A percentile compares a stretch with the other conserved stretches of the same genome.
These are phyloP conservation scores for Cataglyphis albicans DNA, from an alignment of 2,888 invertebrate species.

Conservation along the genomic window DNA sequence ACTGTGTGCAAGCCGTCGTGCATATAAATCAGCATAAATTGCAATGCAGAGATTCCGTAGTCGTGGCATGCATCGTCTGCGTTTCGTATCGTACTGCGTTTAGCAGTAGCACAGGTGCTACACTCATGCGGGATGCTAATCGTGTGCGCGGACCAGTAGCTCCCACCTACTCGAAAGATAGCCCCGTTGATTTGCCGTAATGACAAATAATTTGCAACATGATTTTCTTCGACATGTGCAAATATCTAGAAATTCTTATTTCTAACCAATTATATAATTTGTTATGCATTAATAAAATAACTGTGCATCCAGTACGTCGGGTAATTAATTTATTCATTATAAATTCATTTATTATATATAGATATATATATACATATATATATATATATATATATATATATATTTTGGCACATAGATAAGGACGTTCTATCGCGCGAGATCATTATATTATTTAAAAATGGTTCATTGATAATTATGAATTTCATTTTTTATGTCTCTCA, in stretches of 20 bases:
- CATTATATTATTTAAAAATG: not conserved
- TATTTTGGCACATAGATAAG: not conserved
- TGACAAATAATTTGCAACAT: conserved; percentile 6
- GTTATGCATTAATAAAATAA: not conserved
- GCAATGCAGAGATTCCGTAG: conserved; percentile 81
- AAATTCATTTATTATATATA: not conserved
- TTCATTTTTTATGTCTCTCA: not conserved
- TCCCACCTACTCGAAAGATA: conserved; percentile 3
- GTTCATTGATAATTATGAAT: not conserved
- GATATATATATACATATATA: not conserved
- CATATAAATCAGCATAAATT: conserved; percentile 85
- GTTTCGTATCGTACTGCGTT: conserved; percentile 63
- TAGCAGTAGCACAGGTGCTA: conserved; percentile 53
- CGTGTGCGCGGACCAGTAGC: conserved; percentile 7
- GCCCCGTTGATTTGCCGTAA: conserved; percentile 31
- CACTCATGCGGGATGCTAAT: conserved; percentile 38
- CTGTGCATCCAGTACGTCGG: too few relatives aligned
- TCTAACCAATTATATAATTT: not conserved
- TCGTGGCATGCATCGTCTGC: conserved; percentile 78
- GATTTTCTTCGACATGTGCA: not conserved
- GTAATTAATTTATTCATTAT: not conserved
- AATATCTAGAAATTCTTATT: not conserved
- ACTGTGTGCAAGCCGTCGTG: conserved; percentile 72
- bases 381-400: not conserved
- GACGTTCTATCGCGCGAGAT: not conserved